Evolutionary conservation across 2,113 vertebrate genomes (phyloP).

Genomic region (Tupaia tana): DNA sequence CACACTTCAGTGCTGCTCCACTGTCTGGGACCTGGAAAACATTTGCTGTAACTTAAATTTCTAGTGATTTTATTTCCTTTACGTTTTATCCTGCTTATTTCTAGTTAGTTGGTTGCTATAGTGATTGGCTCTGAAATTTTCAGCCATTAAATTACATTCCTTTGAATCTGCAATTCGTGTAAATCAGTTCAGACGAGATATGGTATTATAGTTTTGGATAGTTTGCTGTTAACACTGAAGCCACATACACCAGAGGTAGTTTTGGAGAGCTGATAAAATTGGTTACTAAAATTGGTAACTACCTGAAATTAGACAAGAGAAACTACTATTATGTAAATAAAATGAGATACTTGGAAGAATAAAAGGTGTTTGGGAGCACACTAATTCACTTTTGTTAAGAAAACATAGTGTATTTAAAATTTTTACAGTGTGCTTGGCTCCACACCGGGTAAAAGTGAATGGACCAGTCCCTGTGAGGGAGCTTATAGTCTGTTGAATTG

Average conservation of each 20-base stretch:
- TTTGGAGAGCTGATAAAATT: constrained; percentile 5
- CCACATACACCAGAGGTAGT: not conserved
- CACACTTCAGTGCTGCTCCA: no score
- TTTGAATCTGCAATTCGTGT: not conserved
- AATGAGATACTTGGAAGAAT: not conserved
- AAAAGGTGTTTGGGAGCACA: not conserved
- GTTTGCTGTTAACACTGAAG: not conserved
- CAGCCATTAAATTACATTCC: not conserved
- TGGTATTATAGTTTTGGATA: not conserved
- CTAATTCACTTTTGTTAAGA: not conserved
- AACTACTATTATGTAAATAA: not conserved
- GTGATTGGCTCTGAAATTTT: constrained; percentile 24
- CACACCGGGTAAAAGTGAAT: not conserved
- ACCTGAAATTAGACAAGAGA: not conserved
- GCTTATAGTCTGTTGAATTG: not conserved
- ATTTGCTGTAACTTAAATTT: constrained; percentile 6
- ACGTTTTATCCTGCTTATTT: constrained; percentile 21
- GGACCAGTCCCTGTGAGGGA: not conserved
- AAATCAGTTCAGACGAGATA: not conserved
- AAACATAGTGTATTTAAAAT: not conserved
- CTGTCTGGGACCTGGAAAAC: not conserved
- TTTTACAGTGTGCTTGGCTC: not conserved
- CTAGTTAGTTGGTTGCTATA: not conserved
- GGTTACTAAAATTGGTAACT: not conserved
- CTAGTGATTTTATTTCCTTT: not conserved